Evolutionary conservation across 2,797 vertebrate species (phyloP), one percentile per base, ranked within the genome.

Genomic region (Neosalanx taihuensis): DNA sequence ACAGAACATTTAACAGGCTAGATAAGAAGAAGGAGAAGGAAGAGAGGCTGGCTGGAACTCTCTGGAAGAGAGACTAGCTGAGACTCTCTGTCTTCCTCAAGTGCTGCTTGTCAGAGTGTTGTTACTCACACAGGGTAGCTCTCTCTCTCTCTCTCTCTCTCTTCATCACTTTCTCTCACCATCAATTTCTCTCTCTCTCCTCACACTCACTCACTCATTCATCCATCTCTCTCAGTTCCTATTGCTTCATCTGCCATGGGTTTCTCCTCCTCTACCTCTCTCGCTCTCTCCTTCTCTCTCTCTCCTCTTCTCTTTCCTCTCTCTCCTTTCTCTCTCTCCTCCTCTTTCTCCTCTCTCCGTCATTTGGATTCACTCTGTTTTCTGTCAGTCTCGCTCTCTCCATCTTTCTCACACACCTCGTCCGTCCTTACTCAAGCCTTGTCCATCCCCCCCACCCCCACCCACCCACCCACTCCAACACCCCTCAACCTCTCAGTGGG

Each of bases 21-120:
- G 37, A 41, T 41, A 41, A 12, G 37, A 41, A 41, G 37, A 26
- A 26, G 23, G 23, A 26, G 23, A 26, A 41, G 37, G 10, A 41
- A 41, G 37, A 41, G 37, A 41, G 37, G 12, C 37, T 12, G 12
- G 37, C 37, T 41, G 37, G 37, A 3, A 2, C 12, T 10, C 37
- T 10, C 37, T 10, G 9, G 10, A 41, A 12, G 37, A 41, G 37
- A 41, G 37, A 41, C 37, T 13, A 41, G 37, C 37, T 41, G 37
- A 41, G 37, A 41, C 6, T 23, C 56, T 58, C 57, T 68, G 63
- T 72, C 37, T 69, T 23, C 66, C 71, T 41, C 63, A 41, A 41
- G 37, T 41, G 37, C 37, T 41, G 37, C 37, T 41, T 41, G 37
- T 41, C 37, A 41, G 37, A 41, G 37, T 7, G 37, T 10, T 41